Evolutionary conservation across 2,888 invertebrate species (phyloP), one percentile per base, ranked within the genome.

Genomic region (Thyatira batis): DNA sequence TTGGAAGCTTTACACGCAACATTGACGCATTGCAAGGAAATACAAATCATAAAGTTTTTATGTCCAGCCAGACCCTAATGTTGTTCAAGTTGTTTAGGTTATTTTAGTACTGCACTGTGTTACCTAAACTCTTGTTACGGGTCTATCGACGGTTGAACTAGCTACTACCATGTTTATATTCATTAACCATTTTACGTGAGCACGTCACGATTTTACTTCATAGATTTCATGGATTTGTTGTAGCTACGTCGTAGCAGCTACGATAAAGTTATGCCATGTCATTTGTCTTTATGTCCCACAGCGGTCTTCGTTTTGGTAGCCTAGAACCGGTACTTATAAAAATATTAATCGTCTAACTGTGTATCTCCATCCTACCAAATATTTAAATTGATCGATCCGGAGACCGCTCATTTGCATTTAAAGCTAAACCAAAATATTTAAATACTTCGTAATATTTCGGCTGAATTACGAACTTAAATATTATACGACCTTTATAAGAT

Each of bases 1-100:
- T 69, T 71, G 63, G 66, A 60, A 52, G 52, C 55, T 56, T 56
- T 57, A 62, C 85, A 84, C 81, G 84, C 85, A 69, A 82, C 64
- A 52, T 53, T 58, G 62, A 73, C 70, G 67, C 71, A 65, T 53
- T 49, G 49, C 39, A 55, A 50, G 60, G 64, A 65, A 67, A 63
- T 66, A 61, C 52, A 59, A 60, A 67, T 62, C 73, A 63, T 80
- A 75, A 78, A 79, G 51, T 51, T 56, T 58, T 49, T 72, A 78
- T 72, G 67, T 65, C 17, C 39, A 39, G 66, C 54, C 53, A 30
- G 49, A 55, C 57, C 54, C 52, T 53, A 54, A 48, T 52, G 46
- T 50, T 43, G 23, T 50, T 33, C 33, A 33, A 33, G 33, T 33
- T 39, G 39, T 48, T 20, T 9, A 28, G 9, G 13, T 20, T 28